These are phyloP conservation scores for Psammodynastes pulverulentus DNA, from an alignment of 2,113 vertebrate genomes.

Conservation along the genomic window DNA sequence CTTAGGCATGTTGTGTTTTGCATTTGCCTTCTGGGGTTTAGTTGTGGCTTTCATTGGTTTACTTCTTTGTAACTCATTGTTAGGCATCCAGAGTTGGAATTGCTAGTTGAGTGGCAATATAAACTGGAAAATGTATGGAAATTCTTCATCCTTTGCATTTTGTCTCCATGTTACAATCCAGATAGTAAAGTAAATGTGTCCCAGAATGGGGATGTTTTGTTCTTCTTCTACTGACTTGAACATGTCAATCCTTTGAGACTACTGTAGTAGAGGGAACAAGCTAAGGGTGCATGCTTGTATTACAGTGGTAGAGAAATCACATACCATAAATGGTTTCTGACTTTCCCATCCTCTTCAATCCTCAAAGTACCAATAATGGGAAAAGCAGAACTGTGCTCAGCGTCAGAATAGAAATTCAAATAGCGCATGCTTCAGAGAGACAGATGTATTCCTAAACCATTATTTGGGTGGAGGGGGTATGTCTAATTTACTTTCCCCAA, in stretches of 20 bases:
- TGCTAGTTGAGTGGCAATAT: neutral
- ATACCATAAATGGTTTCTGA: neutral
- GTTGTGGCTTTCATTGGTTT: neutral
- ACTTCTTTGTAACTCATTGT: neutral
- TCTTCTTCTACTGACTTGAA: neutral
- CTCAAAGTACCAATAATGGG: neutral
- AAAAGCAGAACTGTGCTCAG: neutral
- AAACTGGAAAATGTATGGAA: neutral
- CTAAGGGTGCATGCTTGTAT: neutral
- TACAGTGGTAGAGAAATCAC: neutral
- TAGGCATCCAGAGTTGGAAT: neutral
- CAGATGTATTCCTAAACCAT: neutral
- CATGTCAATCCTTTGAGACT: neutral
- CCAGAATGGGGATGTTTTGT: neutral
- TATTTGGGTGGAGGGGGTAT: neutral
- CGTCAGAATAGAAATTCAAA: no score
- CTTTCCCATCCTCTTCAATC: neutral
- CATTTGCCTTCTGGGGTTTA: neutral
- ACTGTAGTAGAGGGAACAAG: neutral
- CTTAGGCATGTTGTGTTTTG: neutral
- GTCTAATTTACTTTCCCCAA: neutral
- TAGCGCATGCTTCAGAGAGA: neutral
- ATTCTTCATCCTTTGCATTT: neutral
- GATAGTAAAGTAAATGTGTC: neutral
- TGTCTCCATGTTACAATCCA: neutral